Base-by-base conservation (phyloP, 2,797 vertebrate species). In the Ibycter americanus region DNA sequence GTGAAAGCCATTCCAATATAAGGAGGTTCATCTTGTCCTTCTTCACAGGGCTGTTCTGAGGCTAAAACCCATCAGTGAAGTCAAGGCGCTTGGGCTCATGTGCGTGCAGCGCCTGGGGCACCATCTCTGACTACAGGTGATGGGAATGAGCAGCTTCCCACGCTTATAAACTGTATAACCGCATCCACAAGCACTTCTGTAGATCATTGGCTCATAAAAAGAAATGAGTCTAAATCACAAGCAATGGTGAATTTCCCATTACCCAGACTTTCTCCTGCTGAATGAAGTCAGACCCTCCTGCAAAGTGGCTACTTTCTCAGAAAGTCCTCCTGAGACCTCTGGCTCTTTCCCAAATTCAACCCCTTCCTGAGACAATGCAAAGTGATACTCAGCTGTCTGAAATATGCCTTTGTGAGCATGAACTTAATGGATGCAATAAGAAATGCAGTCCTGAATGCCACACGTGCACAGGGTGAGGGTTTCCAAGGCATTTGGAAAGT, bases 401-500 rank as follows among this genome's bases (percentile, higher is more conserved):
- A 93, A 79, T 76, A 32, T 90, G 32, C 12, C 29, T 78, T 38
- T 31, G 34, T 31, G 32, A 23, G 29, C 51, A 78, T 0, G 0
- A 34, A 22, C 38, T 77, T n/a, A 27, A 52, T 46, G 14, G 34
- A 18, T 42, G 19, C 34, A 71, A 21, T 47, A 66, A 83, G 46
- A 86, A 92, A 47, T 52, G 4, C 47, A 76, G 19, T 65, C 55
- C 42, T 1, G 1, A 91, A 77, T 42, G 68, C 20, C 54, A 68
- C 89, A 94, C 3, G 0, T 54, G 34, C 32, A 61, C 16, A 32
- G 80, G 91, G 40, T 16, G 71, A 91, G 68, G 56, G 18, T 76
- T 97, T 96, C 56, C 90, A 89, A 96, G 84, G 42, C 74, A 83
- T 90, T 82, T 94, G 67, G 65, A 96, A 84, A 91, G 71, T 17